Evolutionary conservation across 2,888 invertebrate species (phyloP), one percentile per base, ranked within the genome.

Genomic region (Ichneumoninae sp.): DNA sequence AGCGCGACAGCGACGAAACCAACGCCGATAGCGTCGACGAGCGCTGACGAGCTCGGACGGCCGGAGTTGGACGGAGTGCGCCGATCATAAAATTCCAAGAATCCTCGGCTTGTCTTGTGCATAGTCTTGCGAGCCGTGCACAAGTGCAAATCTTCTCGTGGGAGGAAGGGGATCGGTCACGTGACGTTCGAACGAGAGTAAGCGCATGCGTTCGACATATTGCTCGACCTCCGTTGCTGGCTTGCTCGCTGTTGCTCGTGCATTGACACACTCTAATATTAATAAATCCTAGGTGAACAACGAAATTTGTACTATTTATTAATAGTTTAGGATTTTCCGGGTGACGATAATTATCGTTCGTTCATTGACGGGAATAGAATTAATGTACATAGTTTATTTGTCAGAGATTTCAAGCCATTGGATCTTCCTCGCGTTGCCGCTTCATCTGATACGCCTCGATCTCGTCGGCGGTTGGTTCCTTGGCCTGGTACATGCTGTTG

Each of bases 371-470:
- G 22, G 3, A 57, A 57, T 57, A 26, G 16, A 22, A 57, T 57
- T 30, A 63, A 74, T 75, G 65, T 65, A 75, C 75, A 52, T 22
- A 30, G 36, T 65, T 78, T 22, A 81, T 81, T 85, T 57, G 10
- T 54, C 65, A 3, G 75, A 57, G 94, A 97, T 97, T 97, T 86
- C 97, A 96, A 77, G 96, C 95, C 99, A 99, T 99, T 0, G 99
- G 99, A 94, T 99, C 99, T 87, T 98, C 98, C 0, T 96, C 96
- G 60, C 98, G 95, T 76, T 95, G 95, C 76, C 97, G 95, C 93
- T 98, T 99, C 95, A 98, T 96, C 92, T 97, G 96, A 94, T 97
- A 99, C 0, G 98, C 98, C 93, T 99, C 99, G 92, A 99, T 95
- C 93, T 99, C 98, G 86, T 98, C 98, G 83, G 98, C 97, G 0